Evolutionary conservation across 1,140 invertebrate species (phyloP), one percentile per base, ranked within the genome.

Genomic region (Ceratina calcarata): DNA sequence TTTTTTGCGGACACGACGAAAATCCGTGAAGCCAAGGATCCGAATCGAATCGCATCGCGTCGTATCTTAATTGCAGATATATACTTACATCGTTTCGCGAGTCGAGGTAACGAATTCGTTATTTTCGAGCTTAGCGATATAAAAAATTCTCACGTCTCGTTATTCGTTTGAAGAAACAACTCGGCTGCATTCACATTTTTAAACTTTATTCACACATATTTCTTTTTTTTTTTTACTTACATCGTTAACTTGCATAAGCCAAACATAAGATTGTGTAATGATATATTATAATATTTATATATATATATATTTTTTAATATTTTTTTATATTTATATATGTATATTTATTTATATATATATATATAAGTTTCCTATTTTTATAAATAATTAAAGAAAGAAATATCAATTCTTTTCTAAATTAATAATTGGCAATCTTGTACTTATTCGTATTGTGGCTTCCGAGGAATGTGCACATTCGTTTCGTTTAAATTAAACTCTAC

Each of bases 141-240:
- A 45, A 8, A 16, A 72, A 55, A 72, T 71, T 62, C 37, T n/a
- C 7, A 55, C 6, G 12, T 65, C 49, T 51, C 49, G 24, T 18
- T 68, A 45, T 51, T 45, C 49, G 20, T 71, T 24, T 69, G 82
- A 84, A 74, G 81, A 89, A 90, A 90, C 82, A 87, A 89, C 88
- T 86, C 82, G 85, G 77, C 77, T 88, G 72, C 77, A 84, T 90
- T 88, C 88, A 91, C 87, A 90, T 91, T 92, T 91, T 90, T 82
- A 90, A 92, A 92, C 91, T 93, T 93, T 93, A 93, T 93, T 93
- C 92, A 93, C 92, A 93, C 92, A 93, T 90, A 92, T 90, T 89
- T 45, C 37, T 76, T 61, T 75, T 74, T 75, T n/a, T 75, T 66
- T 64, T 89, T 91, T 87, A 91, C 91, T 92, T 93, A 93, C 92